phyloP scores from a whole-genome alignment of 2,888 invertebrate species.

The Ophion costatus region DNA sequence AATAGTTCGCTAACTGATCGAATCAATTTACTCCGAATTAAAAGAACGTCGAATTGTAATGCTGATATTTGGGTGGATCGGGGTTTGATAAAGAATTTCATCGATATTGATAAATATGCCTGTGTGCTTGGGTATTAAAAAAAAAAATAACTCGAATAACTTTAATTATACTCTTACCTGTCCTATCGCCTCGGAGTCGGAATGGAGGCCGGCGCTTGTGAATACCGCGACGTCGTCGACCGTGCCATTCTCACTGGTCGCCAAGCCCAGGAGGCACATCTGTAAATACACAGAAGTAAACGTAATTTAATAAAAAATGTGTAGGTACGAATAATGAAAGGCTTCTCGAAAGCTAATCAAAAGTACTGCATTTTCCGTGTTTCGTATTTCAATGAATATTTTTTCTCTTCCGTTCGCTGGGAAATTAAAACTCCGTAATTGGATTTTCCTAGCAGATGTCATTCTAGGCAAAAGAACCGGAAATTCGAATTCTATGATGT shows the following conservation, averaged over 20 bases:
- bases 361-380: background rate
- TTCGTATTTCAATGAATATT: background rate
- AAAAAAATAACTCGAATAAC: background rate
- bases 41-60: conserved; percentile 10
- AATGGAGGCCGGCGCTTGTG: conserved; percentile 70
- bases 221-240: conserved; percentile 74
- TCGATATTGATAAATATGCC: background rate
- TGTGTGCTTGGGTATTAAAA: background rate
- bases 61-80: background rate
- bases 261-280: conserved; percentile 79
- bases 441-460: background rate
- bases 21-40: conserved; percentile 39
- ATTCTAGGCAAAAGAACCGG: background rate
- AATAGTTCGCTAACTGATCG: conserved; percentile 23
- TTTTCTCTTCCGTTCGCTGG: background rate
- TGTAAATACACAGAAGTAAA: conserved; percentile 69
- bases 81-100: background rate
- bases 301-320: background rate
- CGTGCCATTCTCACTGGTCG: conserved; percentile 79
- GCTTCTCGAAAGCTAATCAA: background rate
- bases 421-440: background rate
- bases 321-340: background rate
- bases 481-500: background rate
- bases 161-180: conserved; percentile 73
- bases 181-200: conserved; percentile 74